phyloP scores from a whole-genome alignment of 2,113 vertebrate genomes.

The Rattus rattus region DNA sequence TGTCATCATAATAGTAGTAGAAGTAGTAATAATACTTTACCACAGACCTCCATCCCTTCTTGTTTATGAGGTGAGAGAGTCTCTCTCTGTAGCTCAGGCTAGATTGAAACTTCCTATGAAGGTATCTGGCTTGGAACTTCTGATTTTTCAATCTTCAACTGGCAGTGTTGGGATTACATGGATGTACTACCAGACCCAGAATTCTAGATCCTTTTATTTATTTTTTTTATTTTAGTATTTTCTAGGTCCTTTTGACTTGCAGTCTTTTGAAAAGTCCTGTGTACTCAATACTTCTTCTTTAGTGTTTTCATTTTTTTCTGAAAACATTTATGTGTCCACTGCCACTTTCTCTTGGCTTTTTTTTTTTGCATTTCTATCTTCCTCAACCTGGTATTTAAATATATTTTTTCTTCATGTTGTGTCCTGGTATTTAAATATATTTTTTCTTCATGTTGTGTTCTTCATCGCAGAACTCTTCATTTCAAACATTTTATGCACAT shows the following conservation, averaged over 20 bases:
- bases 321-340: neutral
- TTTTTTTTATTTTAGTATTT: neutral
- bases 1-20: too few relatives aligned
- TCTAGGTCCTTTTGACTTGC: neutral
- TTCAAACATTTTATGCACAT: slow-evolving; percentile 8
- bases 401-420: neutral
- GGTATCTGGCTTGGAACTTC: neutral
- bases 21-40: too few relatives aligned
- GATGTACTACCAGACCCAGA: neutral
- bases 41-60: too few relatives aligned
- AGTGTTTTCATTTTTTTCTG: neutral
- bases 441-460: neutral
- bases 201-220: neutral
- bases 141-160: neutral
- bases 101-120: neutral
- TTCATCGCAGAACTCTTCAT: neutral
- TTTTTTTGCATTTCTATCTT: neutral
- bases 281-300: slow-evolving; percentile 35
- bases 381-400: neutral
- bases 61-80: neutral
- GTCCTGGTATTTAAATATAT: neutral
- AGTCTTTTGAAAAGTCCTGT: neutral
- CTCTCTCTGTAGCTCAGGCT: neutral
- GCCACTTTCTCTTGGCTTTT: neutral
- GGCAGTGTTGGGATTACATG: neutral